Evolutionary conservation across 2,797 vertebrate species (phyloP).

Genomic region (Amniataba percoides): DNA sequence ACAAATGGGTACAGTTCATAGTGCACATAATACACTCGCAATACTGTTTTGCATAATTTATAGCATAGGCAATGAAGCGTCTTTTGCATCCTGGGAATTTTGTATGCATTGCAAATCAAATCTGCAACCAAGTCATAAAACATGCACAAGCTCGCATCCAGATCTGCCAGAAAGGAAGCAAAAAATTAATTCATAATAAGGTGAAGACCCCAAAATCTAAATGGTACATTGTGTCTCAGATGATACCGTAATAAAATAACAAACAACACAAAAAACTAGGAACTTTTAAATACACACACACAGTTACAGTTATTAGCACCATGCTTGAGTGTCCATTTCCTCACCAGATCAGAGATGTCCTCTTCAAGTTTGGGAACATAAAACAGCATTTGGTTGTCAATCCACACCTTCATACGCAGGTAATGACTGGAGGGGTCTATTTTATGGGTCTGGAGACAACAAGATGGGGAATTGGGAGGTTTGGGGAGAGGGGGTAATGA

Average conservation of each 20-base stretch:
- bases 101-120: conserved; percentile 56
- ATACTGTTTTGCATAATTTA: conserved; percentile 76
- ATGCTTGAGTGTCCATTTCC: conserved; percentile 37
- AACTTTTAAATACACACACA: neutral
- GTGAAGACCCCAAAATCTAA: conserved; percentile 37
- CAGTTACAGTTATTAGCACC: neutral
- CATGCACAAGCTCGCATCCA: conserved; percentile 50
- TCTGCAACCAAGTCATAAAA: conserved; percentile 65
- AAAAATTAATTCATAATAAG: conserved; percentile 42
- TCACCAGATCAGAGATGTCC: conserved; percentile 96
- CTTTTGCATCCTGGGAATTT: conserved; percentile 62
- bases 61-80: conserved; percentile 47
- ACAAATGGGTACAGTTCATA: conserved; percentile 15
- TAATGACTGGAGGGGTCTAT: conserved; percentile 90
- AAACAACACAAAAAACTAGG: neutral
- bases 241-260: neutral
- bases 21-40: conserved; percentile 25
- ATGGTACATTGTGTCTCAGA: neutral
- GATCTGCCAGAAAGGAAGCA: conserved; percentile 29
- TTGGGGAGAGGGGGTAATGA: neutral
- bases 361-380: conserved; percentile 93
- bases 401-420: conserved; percentile 90
- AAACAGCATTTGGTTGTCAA: conserved; percentile 86
- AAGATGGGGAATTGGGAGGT: conserved; percentile 25
- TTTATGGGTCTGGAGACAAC: conserved; percentile 85